These are phyloP conservation scores for Onychomys leucogaster DNA, from an alignment of 2,797 vertebrate species.

Conservation along the genomic window DNA sequence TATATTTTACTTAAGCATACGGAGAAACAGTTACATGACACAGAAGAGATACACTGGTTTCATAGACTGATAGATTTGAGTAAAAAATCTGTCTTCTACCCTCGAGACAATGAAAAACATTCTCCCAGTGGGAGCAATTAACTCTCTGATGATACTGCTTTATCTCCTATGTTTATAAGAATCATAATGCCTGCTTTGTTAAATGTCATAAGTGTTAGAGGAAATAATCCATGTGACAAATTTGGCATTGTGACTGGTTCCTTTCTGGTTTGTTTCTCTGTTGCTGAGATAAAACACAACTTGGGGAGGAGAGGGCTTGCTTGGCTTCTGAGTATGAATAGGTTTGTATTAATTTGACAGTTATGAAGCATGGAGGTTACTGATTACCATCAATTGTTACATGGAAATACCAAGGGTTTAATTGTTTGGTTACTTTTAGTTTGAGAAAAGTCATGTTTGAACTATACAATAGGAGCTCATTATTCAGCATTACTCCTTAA, in stretches of 20 bases:
- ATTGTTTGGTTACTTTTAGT: neutral
- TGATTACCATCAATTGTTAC: neutral
- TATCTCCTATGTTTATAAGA: neutral
- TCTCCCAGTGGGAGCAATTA: neutral
- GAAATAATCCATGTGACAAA: neutral
- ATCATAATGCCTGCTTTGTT: neutral
- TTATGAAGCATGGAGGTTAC: neutral
- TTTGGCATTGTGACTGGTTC: neutral
- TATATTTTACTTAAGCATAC: neutral
- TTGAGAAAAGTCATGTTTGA: conserved; percentile 38
- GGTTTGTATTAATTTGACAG: neutral
- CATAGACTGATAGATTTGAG: neutral
- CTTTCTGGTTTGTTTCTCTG: neutral
- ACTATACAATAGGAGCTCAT: neutral
- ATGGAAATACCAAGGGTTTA: neutral
- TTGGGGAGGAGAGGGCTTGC: neutral
- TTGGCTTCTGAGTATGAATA: neutral
- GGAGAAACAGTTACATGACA: neutral
- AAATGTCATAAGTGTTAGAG: neutral
- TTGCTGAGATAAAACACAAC: neutral
- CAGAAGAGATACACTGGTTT: neutral
- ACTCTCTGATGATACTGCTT: neutral
- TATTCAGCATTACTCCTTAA: conserved; percentile 9
- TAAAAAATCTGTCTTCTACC: neutral
- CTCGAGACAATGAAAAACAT: neutral